Conservation (phyloP, 2,797 vertebrate genomes). For the Stomatorhinus walkeri region DNA sequence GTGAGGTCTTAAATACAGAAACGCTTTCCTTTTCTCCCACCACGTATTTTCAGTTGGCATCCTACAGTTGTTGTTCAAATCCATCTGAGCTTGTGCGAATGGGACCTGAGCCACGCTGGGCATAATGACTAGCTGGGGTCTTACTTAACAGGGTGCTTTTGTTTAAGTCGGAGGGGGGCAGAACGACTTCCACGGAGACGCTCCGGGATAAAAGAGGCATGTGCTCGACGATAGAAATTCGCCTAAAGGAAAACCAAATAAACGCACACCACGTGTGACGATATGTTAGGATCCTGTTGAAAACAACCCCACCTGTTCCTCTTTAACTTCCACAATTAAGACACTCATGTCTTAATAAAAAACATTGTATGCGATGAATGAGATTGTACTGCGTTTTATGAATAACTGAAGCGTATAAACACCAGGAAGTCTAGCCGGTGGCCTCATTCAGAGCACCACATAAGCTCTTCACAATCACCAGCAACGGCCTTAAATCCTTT, state of each 20-base stretch:
- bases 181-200: conserved; percentile 41
- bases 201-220: conserved; percentile 29
- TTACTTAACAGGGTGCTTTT: conserved; percentile 43
- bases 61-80: conserved; percentile 40
- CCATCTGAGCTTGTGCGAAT: conserved; percentile 44
- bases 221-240: background rate
- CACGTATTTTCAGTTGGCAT: conserved; percentile 18
- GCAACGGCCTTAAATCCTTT: background rate
- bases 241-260: conserved; percentile 17
- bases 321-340: background rate
- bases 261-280: background rate
- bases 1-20: background rate
- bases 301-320: background rate
- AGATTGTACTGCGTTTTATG: background rate
- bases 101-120: conserved; percentile 26
- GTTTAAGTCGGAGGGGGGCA: conserved; percentile 28
- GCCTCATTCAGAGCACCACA: background rate
- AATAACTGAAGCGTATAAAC: background rate
- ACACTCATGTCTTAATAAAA: background rate
- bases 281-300: background rate
- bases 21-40: conserved; percentile 15
- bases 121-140: conserved; percentile 41
- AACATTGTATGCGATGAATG: background rate
- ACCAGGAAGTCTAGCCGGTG: background rate
- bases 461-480: background rate